Evolutionary conservation across 2,888 invertebrate species (phyloP).

Genomic region (Limenitis camilla): DNA sequence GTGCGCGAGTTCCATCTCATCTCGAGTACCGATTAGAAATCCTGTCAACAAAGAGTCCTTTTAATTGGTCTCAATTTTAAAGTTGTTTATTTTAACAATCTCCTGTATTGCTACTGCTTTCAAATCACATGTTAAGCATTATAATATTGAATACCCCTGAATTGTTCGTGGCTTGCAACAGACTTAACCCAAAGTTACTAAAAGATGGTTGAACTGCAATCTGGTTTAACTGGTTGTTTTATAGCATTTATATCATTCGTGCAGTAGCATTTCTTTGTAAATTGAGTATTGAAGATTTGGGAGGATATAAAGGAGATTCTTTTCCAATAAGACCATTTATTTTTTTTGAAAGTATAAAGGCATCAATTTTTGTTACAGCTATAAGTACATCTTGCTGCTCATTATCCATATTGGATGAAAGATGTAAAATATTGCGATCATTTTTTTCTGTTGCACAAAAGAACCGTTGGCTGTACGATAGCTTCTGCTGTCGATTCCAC

Average conservation of each 20-base stretch:
- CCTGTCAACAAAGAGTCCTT: conserved; percentile 45
- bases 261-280: conserved; percentile 42
- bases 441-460: conserved; percentile 48
- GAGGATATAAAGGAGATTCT: conserved; percentile 54
- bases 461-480: conserved; percentile 18
- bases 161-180: conserved; percentile 44
- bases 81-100: conserved; percentile 45
- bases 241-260: conserved; percentile 59
- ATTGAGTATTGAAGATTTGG: conserved; percentile 25
- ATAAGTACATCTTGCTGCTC: no score
- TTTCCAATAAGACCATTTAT: conserved; percentile 41
- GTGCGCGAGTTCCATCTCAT: no score
- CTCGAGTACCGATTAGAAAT: conserved; percentile 53
- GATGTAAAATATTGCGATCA: conserved; percentile 37
- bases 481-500: conserved; percentile 35
- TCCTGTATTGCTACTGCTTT: conserved; percentile 34
- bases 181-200: conserved; percentile 53
- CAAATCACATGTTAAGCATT: conserved; percentile 35
- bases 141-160: conserved; percentile 47
- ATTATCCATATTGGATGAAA: conserved; percentile 10
- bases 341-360: conserved; percentile 37
- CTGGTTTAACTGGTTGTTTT: conserved; percentile 31
- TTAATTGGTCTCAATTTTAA: conserved; percentile 21
- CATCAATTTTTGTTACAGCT: neutral
- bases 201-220: conserved; percentile 40